A percentile compares a stretch with the other conserved stretches of the same genome.
Conservation (phyloP, 2,888 invertebrate species). For the Linnaemya tessellans region DNA sequence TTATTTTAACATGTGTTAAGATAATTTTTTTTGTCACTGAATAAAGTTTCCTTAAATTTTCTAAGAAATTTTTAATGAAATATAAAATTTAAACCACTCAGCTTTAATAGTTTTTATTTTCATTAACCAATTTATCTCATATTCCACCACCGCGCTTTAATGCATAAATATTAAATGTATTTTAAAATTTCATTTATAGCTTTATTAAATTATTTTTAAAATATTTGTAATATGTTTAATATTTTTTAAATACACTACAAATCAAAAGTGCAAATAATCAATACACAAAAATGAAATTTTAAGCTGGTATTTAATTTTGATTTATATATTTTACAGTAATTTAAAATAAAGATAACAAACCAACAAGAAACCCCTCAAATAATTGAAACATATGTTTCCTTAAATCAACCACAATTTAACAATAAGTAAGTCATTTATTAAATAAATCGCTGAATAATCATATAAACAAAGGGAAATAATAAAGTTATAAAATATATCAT, state of each 20-base stretch:
- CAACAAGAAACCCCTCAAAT: conserved; percentile 67
- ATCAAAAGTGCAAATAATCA: conserved; percentile 57
- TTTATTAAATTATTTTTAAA: conserved; percentile 59
- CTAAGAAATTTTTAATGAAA: conserved; percentile 2
- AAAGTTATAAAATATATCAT: conserved; percentile 64
- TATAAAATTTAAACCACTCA: background rate
- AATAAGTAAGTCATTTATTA: conserved; percentile 55
- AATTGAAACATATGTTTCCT: conserved; percentile 70
- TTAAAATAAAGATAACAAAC: conserved; percentile 47
- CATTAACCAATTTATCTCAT: conserved; percentile 45
- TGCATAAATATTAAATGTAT: conserved; percentile 41
- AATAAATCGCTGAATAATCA: conserved; percentile 36
- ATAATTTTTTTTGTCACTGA: background rate
- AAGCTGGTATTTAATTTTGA: conserved; percentile 22
- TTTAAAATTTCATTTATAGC: conserved; percentile 48
- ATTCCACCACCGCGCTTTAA: conserved; percentile 58
- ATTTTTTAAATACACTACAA: conserved; percentile 22
- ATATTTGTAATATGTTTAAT: conserved; percentile 36
- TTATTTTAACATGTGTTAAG: background rate
- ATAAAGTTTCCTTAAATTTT: background rate
- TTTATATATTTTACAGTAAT: conserved; percentile 23
- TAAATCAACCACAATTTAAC: conserved; percentile 58
- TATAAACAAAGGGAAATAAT: conserved; percentile 18
- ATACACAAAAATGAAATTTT: conserved; percentile 10
- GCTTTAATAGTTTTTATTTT: conserved; percentile 17